phyloP scores from a whole-genome alignment of 2,888 invertebrate genomes.

The Polydrusus tereticollis region DNA sequence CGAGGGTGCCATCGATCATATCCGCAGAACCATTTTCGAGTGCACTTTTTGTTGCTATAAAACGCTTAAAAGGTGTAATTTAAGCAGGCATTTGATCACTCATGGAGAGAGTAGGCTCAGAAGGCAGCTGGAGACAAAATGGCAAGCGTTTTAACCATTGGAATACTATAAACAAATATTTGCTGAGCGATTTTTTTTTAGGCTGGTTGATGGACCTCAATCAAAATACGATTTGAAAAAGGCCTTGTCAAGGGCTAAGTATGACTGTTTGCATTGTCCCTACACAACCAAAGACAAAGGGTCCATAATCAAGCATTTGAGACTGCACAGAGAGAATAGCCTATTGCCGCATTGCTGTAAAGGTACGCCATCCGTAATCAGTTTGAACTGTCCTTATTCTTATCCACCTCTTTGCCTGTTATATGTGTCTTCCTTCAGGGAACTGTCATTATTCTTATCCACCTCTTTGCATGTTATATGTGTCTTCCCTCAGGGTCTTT shows the following conservation, averaged over 20 bases:
- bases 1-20: not conserved
- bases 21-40: conserved; percentile 10
- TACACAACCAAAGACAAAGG: conserved; percentile 26
- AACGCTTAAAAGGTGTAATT: conserved; percentile 12
- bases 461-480: too few relatives aligned
- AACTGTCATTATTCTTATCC: too few relatives aligned
- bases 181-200: too few relatives aligned
- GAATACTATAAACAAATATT: too few relatives aligned
- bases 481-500: too few relatives aligned
- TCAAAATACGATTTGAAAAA: not conserved
- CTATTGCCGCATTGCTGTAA: conserved; percentile 15
- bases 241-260: conserved; percentile 1
- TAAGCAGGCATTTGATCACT: conserved; percentile 15
- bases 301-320: conserved; percentile 27
- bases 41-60: conserved; percentile 20
- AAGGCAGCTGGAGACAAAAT: not conserved
- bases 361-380: not conserved
- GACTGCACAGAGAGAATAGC: conserved; percentile 7
- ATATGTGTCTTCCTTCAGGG: too few relatives aligned
- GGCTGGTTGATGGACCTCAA: too few relatives aligned
- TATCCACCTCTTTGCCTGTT: too few relatives aligned
- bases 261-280: conserved; percentile 27
- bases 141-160: not conserved
- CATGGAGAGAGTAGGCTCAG: conserved; percentile 2
- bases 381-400: too few relatives aligned